Percentiles rank a stretch among this genome's conserved stretches.
Conservation (phyloP, 2,113 vertebrate species). For the Elgaria multicarinata region DNA sequence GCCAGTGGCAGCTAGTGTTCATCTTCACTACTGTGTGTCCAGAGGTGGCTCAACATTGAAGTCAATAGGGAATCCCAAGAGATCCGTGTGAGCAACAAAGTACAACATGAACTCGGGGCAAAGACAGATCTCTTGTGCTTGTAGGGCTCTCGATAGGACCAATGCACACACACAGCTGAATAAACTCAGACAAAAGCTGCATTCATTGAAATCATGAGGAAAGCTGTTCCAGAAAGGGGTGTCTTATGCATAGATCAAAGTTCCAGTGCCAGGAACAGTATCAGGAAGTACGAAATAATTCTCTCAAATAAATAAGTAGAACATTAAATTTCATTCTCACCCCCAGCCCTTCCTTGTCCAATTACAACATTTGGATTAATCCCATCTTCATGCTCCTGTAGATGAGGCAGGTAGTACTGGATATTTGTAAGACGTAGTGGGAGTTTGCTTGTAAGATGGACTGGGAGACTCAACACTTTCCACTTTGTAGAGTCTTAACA, state of each 20-base stretch:
- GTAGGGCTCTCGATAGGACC: not conserved
- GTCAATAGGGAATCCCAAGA: not conserved
- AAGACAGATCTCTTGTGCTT: not conserved
- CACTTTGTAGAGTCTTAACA: conserved; percentile 66
- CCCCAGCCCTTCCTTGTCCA: conserved; percentile 80
- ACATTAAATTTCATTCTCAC: conserved; percentile 69
- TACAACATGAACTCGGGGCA: not conserved
- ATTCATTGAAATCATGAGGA: not conserved
- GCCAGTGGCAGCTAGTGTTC: not conserved
- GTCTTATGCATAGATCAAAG: not conserved
- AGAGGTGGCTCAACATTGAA: no score
- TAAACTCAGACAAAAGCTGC: not conserved
- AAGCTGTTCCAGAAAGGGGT: not conserved
- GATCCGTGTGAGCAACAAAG: not conserved
- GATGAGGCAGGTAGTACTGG: conserved; percentile 84
- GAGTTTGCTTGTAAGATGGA: conserved; percentile 3
- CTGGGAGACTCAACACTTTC: conserved; percentile 14
- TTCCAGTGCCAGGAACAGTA: not conserved
- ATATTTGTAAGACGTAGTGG: conserved; percentile 66
- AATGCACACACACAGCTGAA: not conserved
- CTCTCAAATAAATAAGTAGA: not conserved
- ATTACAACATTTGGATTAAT: conserved; percentile 80
- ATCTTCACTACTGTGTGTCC: not conserved
- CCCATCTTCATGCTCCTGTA: conserved; percentile 71
- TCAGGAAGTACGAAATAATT: not conserved